Evolutionary conservation across 64 coral and sea anemone genomes (phyloP), one percentile per base, ranked within the genome.

Genomic region (Acropora tenuis): DNA sequence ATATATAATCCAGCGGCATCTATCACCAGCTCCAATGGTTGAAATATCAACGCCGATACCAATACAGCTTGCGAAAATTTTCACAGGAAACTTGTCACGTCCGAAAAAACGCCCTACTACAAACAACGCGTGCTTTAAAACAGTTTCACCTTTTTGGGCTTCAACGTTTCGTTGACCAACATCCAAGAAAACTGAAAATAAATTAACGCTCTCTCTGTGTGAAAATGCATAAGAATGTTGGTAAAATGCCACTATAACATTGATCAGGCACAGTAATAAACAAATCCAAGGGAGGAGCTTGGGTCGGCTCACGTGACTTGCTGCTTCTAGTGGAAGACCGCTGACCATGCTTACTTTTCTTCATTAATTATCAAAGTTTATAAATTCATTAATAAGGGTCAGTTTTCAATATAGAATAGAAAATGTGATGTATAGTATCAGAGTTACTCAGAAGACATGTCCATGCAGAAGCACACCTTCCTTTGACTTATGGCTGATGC

Each of bases 241-340:
- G 2, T 11, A 63, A 2, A 15, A 30, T 30, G 30, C 30, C 60
- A 63, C 13, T 13, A 63, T 13, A 8, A 63, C 4, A 63, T 2
- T 73, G 12, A 48, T 74, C 52, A 85, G 73, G 80, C 47, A 83
- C 60, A 47, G 11, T 52, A 59, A 47, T 76, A 71, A 91, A 76
- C n/a, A 67, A 91, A 75, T 69, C 41, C 43, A 65, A 73, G 46
- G 77, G 80, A 92, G 90, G 90, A 42, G 90, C 90, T 85, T 86
- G 90, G 90, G 43, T 0, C 80, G 41, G 74, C 52, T 92, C 86
- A 88, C 86, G 73, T 88, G 86, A 77, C 48, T 69, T 47, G 16
- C 20, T 44, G 41, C 59, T 46, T 6, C 41, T 50, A 9, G 52
- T 59, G 4, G 53, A 44, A 58, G 78, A 41, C 0, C 6, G 52